These are phyloP conservation scores for Drosophila tsacasi DNA, from an alignment of 1,140 invertebrate genomes.

Conservation along the genomic window DNA sequence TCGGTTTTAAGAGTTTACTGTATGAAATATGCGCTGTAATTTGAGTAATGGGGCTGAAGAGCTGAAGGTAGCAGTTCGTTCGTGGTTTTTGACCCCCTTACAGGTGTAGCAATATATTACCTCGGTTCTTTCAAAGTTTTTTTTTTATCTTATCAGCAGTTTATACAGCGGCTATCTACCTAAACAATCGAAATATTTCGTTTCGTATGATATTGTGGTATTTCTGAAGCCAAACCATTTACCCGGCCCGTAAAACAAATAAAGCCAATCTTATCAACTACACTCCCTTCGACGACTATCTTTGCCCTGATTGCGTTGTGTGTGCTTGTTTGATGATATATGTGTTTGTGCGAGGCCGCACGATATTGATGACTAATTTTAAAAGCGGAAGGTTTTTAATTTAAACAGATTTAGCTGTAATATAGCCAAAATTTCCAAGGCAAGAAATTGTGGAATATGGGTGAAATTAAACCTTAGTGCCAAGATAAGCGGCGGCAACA, in stretches of 20 bases:
- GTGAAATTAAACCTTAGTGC: not conserved
- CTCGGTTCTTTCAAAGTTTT: slow-evolving; percentile 26
- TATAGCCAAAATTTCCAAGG: not conserved
- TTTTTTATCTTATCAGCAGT: slow-evolving; percentile 65
- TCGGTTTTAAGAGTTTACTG: not conserved
- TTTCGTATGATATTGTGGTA: slow-evolving; percentile 17
- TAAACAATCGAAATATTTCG: slow-evolving; percentile 29
- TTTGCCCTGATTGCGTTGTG: slow-evolving; percentile 18
- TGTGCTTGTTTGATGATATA: not conserved
- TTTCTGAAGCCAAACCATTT: slow-evolving; percentile 26
- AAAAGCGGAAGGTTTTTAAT: not conserved
- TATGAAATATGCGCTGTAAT: not conserved
- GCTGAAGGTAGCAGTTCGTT: slow-evolving; percentile 1
- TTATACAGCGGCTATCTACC: slow-evolving; percentile 36
- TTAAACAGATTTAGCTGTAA: not conserved
- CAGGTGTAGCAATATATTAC: slow-evolving; percentile 57
- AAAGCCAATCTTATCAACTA: slow-evolving; percentile 47
- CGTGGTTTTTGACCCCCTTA: slow-evolving; percentile 31
- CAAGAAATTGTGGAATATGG: not conserved
- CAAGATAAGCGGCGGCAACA: not conserved
- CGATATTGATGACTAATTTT: slow-evolving; percentile 23
- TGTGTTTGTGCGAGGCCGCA: not conserved
- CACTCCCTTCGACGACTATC: slow-evolving; percentile 19
- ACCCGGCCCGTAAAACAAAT: slow-evolving; percentile 38
- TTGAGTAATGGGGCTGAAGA: not conserved